These are phyloP conservation scores for Dastarcus helophoroides DNA, from an alignment of 2,888 invertebrate species.

Conservation along the genomic window DNA sequence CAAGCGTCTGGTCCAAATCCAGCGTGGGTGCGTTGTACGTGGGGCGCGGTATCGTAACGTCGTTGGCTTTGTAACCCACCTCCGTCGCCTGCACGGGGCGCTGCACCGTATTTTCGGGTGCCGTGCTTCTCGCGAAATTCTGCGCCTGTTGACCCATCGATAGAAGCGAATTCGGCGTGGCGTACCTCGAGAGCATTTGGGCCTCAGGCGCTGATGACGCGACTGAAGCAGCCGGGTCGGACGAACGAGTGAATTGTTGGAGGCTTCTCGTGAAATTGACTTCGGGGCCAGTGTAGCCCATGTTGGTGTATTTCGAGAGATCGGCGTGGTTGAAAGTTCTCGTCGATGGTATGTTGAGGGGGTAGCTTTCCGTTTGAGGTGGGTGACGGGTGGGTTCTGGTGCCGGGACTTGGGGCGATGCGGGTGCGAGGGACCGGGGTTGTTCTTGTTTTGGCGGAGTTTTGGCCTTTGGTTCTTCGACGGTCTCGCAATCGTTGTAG, in stretches of 20 bases:
- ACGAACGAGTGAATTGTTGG: conserved; percentile 17
- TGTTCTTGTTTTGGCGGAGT: conserved; percentile 24
- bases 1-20: conserved; percentile 39
- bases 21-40: conserved; percentile 14
- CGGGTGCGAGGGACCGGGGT: no score
- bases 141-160: conserved; percentile 11
- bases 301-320: conserved; percentile 33
- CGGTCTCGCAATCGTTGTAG: conserved; percentile 44
- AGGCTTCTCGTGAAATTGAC: conserved; percentile 25
- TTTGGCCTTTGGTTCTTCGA: conserved; percentile 19
- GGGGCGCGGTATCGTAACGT: conserved; percentile 24
- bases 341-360: conserved; percentile 26
- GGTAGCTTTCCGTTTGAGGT: conserved; percentile 14
- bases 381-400: no score
- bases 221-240: conserved; percentile 3
- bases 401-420: no score
- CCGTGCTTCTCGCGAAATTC: no score
- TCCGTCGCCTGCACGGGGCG: conserved; percentile 6
- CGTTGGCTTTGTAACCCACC: conserved; percentile 17
- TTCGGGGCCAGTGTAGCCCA: conserved; percentile 32
- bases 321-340: conserved; percentile 23
- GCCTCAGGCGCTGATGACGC: not conserved
- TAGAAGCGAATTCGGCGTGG: conserved; percentile 5
- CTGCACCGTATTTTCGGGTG: not conserved
- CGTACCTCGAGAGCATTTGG: not conserved